phyloP scores from a whole-genome alignment of 2,888 invertebrate species.

The Volucella zonaria region DNA sequence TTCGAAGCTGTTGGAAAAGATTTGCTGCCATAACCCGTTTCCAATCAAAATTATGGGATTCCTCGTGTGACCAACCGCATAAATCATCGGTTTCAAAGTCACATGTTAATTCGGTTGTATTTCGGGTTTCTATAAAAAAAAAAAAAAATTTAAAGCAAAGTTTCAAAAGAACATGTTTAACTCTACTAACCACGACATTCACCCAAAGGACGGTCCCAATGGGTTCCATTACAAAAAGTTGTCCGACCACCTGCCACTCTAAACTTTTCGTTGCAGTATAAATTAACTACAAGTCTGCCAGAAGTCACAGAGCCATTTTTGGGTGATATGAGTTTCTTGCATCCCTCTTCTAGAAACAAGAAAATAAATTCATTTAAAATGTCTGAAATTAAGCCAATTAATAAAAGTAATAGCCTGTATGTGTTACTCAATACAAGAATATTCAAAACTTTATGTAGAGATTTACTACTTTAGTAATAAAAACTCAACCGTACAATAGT shows the following conservation, averaged over 20 bases:
- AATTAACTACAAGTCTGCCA: slow-evolving; percentile 81
- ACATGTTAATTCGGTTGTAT: slow-evolving; percentile 74
- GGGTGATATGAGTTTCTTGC: slow-evolving; percentile 82
- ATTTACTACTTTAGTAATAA: too few relatives aligned
- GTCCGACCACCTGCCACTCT: slow-evolving; percentile 85
- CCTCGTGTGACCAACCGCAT: slow-evolving; percentile 91
- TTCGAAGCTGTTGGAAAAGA: slow-evolving; percentile 79
- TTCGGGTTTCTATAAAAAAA: slow-evolving; percentile 49
- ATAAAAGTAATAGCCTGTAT: too few relatives aligned
- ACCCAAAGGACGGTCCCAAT: slow-evolving; percentile 88
- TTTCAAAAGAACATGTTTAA: not conserved
- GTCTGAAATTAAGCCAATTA: too few relatives aligned
- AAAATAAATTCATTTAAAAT: slow-evolving; percentile 33
- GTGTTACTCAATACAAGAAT: too few relatives aligned
- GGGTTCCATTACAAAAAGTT: slow-evolving; percentile 88
- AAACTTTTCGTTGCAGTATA: slow-evolving; percentile 87
- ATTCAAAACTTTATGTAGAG: too few relatives aligned
- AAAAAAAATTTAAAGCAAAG: not conserved
- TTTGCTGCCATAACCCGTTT: slow-evolving; percentile 84
- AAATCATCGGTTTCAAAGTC: slow-evolving; percentile 84
- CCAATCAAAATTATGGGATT: slow-evolving; percentile 88
- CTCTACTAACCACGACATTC: slow-evolving; percentile 83
- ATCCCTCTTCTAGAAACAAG: slow-evolving; percentile 84
- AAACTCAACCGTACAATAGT: too few relatives aligned
- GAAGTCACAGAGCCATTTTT: slow-evolving; percentile 83